Conservation (phyloP, 2,888 invertebrate genomes). For the Choreutis nemorana region DNA sequence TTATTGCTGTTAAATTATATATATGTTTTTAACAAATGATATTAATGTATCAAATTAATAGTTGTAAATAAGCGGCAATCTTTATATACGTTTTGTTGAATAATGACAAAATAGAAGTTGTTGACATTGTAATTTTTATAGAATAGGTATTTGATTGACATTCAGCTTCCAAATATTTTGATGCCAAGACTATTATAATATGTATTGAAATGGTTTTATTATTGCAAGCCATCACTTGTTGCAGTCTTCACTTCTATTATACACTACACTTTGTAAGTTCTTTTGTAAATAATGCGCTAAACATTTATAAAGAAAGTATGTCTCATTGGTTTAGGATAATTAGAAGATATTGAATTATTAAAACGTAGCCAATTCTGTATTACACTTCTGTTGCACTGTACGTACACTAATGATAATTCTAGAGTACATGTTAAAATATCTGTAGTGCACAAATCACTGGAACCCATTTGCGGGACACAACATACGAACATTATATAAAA, state of each 20-base stretch:
- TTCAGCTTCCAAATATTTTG: conserved; percentile 27
- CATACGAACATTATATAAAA: conserved; percentile 1
- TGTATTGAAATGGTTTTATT: no score
- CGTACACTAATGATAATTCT: conserved; percentile 35
- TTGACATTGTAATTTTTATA: conserved; percentile 52
- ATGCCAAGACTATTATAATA: conserved; percentile 1
- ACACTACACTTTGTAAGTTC: no score
- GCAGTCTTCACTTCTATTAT: conserved; percentile 1
- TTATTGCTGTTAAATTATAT: conserved; percentile 18
- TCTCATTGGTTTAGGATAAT: no score
- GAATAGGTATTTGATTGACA: conserved; percentile 31
- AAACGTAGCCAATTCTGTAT: conserved; percentile 2
- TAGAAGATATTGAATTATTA: conserved; percentile 1
- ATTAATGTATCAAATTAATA: no score
- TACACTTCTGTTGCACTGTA: conserved; percentile 31
- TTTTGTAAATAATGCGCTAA: no score
- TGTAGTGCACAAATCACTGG: conserved; percentile 46
- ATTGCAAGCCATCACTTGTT: background rate
- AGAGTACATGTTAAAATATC: conserved; percentile 34
- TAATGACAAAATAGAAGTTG: conserved; percentile 42
- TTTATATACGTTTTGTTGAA: conserved; percentile 51
- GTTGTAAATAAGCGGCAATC: conserved; percentile 40
- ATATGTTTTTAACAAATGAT: conserved; percentile 26
- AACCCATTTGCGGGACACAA: conserved; percentile 7
- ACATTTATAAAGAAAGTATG: no score